A percentile compares a stretch with the other conserved stretches of the same genome.
Conservation (phyloP, 2,797 vertebrate species). For the Peromyscus melanophrys region DNA sequence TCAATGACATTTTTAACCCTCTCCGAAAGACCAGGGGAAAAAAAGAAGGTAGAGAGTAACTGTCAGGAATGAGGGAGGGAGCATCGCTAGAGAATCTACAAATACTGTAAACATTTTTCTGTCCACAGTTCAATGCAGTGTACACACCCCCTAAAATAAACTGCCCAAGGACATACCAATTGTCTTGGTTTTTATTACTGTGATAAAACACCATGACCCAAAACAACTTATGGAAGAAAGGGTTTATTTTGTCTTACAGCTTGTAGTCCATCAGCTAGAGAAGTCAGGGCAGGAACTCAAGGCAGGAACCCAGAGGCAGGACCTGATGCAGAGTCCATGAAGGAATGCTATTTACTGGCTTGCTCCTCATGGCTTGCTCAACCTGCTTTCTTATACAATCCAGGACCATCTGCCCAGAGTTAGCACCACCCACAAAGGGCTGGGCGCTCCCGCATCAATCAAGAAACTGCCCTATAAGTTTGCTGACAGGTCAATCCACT, state of each 20-base stretch:
- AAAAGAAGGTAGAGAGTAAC: neutral
- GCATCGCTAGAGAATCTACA: neutral
- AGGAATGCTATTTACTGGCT: neutral
- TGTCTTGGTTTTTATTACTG: neutral
- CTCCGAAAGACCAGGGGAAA: neutral
- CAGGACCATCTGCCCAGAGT: neutral
- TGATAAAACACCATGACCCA: neutral
- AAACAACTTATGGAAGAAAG: neutral
- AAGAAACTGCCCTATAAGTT: neutral
- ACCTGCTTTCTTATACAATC: neutral
- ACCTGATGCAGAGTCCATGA: neutral
- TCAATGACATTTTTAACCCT: neutral
- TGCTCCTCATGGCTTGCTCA: neutral
- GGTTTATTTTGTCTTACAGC: neutral
- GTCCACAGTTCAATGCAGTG: neutral
- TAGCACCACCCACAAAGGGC: neutral
- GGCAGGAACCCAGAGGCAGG: neutral
- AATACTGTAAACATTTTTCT: neutral
- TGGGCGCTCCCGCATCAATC: neutral
- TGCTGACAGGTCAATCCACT: neutral
- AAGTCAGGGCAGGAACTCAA: neutral
- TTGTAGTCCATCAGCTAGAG: neutral
- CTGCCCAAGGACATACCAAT: neutral
- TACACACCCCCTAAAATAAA: neutral
- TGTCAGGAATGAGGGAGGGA: neutral